Evolutionary conservation across 2,113 vertebrate genomes (phyloP).

Genomic region (Perca flavescens): DNA sequence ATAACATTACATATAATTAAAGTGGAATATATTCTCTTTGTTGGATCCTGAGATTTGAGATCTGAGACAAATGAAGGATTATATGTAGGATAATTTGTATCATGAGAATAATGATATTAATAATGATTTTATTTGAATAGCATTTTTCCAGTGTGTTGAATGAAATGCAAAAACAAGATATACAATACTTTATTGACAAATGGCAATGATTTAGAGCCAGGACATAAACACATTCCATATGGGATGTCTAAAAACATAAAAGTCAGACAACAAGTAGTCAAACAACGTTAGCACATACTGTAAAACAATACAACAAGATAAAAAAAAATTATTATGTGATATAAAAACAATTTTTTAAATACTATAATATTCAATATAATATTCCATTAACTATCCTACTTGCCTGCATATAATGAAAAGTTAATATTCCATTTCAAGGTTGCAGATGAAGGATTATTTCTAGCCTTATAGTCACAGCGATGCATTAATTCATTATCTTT

Average conservation of each 20-base stretch:
- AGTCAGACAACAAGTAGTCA: too few species aligned
- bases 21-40: not conserved
- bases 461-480: not conserved
- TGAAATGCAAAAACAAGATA: not conserved
- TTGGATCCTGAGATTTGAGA: not conserved
- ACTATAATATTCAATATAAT: constrained; percentile 16
- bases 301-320: too few species aligned
- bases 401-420: constrained; percentile 24
- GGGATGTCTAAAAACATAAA: too few species aligned
- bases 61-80: not conserved
- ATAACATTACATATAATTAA: constrained; percentile 3
- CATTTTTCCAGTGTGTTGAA: not conserved
- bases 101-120: not conserved
- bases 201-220: not conserved
- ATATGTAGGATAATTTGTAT: not conserved
- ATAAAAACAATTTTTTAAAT: constrained; percentile 9
- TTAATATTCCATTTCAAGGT: constrained; percentile 43
- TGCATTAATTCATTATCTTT: constrained; percentile 30
- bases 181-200: not conserved
- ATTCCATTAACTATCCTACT: constrained; percentile 32
- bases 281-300: too few species aligned
- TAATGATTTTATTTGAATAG: not conserved
- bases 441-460: constrained; percentile 21
- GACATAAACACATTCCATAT: not conserved
- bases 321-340: not conserved